These are phyloP conservation scores for Heliconius hewitsoni DNA, from an alignment of 1,140 invertebrate genomes.

Conservation along the genomic window DNA sequence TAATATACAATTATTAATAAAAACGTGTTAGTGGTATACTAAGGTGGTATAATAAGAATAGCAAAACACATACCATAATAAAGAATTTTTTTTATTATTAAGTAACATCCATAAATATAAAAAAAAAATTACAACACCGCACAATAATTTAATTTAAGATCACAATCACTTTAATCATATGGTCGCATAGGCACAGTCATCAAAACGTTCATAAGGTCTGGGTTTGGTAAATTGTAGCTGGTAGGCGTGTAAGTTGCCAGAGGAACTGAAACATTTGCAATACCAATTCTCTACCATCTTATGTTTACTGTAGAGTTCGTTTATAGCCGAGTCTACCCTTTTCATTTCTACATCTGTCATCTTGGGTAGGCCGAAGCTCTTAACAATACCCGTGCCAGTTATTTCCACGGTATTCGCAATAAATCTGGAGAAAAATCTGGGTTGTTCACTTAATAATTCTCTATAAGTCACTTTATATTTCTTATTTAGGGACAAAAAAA, in stretches of 20 bases:
- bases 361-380: constrained; percentile 54
- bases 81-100: neutral
- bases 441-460: constrained; percentile 35
- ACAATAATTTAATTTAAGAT: neutral
- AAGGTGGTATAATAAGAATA: neutral
- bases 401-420: constrained; percentile 62
- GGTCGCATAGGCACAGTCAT: constrained; percentile 63
- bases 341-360: constrained; percentile 55
- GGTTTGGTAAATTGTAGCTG: constrained; percentile 55
- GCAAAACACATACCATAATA: neutral
- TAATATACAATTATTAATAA: too few relatives aligned
- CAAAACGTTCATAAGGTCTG: constrained; percentile 45
- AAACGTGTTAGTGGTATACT: too few relatives aligned
- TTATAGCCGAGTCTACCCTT: constrained; percentile 51
- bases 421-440: constrained; percentile 66
- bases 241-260: constrained; percentile 48
- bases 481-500: neutral
- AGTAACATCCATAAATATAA: neutral
- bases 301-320: constrained; percentile 45
- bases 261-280: constrained; percentile 53
- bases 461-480: neutral
- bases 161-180: constrained; percentile 41
- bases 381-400: constrained; percentile 52
- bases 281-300: constrained; percentile 59
- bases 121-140: neutral